phyloP scores from a whole-genome alignment of 1,140 invertebrate species.

The Drusus annulatus region DNA sequence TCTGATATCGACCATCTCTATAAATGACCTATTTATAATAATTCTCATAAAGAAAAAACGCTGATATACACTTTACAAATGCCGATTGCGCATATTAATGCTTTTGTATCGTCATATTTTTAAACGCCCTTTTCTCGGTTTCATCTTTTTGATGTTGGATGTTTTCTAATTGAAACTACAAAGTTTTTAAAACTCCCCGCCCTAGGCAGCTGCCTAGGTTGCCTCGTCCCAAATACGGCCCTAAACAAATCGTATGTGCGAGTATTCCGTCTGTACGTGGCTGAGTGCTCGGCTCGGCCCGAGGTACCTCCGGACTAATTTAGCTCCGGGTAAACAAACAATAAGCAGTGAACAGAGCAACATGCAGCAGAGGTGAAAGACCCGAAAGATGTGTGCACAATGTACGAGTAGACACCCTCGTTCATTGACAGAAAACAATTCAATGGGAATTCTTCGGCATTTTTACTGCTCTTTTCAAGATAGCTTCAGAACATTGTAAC shows the following conservation, averaged over 20 bases:
- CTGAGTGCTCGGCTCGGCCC: background rate
- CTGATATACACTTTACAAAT: too few species aligned
- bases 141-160: too few species aligned
- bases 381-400: slow-evolving; percentile 27
- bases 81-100: too few species aligned
- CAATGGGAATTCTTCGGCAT: background rate
- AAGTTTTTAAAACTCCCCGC: too few species aligned
- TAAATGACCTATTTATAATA: too few species aligned
- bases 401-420: background rate
- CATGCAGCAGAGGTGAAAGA: slow-evolving; percentile 14
- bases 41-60: too few species aligned
- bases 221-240: too few species aligned
- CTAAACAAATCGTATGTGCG: background rate
- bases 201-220: too few species aligned
- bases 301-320: slow-evolving; percentile 2
- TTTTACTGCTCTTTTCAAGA: background rate
- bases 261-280: background rate
- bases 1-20: too few species aligned
- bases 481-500: background rate
- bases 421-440: background rate
- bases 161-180: too few species aligned
- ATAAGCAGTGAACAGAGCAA: background rate
- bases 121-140: too few species aligned
- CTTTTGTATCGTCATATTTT: too few species aligned
- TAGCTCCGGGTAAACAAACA: slow-evolving; percentile 34